phyloP scores from a whole-genome alignment of 2,113 vertebrate genomes.

The Proteles cristata region DNA sequence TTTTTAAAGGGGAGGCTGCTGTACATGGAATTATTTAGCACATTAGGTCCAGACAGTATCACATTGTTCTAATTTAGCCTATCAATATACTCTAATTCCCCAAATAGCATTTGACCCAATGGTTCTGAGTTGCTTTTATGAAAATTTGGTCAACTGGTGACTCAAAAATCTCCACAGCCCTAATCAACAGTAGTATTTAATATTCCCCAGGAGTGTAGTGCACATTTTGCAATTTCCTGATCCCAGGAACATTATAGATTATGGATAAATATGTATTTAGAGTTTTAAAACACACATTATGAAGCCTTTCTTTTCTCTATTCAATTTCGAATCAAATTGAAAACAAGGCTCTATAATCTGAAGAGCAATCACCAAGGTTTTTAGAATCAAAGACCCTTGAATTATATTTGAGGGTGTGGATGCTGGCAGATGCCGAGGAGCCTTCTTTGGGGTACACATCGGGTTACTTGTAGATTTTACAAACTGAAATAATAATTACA shows the following conservation, averaged over 20 bases:
- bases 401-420: neutral
- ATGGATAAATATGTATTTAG: slow-evolving; percentile 74
- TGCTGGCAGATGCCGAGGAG: neutral
- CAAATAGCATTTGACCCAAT: slow-evolving; percentile 62
- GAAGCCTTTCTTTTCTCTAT: slow-evolving; percentile 62
- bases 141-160: slow-evolving; percentile 71
- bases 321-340: slow-evolving; percentile 53
- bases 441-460: neutral
- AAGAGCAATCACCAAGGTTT: neutral
- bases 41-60: neutral
- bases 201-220: slow-evolving; percentile 62
- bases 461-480: neutral
- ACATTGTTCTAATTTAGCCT: slow-evolving; percentile 59
- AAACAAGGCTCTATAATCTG: slow-evolving; percentile 56
- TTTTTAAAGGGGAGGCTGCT: neutral
- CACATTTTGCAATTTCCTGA: slow-evolving; percentile 79
- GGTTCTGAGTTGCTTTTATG: slow-evolving; percentile 67
- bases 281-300: slow-evolving; percentile 70
- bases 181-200: slow-evolving; percentile 70
- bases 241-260: slow-evolving; percentile 71
- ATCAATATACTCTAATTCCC: slow-evolving; percentile 63
- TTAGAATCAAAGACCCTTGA: neutral
- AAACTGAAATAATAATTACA: neutral
- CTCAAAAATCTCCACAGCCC: slow-evolving; percentile 54
- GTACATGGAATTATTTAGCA: slow-evolving; percentile 19